Conservation (phyloP, 2,113 vertebrate genomes). For the Podocnemis expansa region DNA sequence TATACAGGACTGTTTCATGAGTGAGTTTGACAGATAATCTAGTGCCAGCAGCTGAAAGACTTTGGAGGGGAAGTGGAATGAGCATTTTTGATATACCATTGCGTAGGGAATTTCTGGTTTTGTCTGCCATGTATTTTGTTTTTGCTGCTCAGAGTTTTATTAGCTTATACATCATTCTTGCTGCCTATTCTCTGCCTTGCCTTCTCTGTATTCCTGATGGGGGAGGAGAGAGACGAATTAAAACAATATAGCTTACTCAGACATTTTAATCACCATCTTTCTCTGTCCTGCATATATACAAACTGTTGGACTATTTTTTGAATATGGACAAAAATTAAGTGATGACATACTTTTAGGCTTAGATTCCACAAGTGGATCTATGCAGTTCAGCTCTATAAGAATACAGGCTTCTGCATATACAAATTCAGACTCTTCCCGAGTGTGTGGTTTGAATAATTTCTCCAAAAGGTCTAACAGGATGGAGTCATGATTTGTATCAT, state of each 20-base stretch:
- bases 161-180: neutral
- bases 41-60: neutral
- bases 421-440: neutral
- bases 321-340: neutral
- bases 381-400: neutral
- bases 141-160: neutral
- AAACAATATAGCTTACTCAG: neutral
- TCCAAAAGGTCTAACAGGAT: neutral
- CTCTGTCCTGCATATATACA: rapidly evolving
- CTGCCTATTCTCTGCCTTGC: neutral
- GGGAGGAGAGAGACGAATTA: neutral
- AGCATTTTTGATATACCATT: neutral
- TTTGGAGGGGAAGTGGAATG: neutral
- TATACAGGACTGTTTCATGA: neutral
- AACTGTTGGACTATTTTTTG: neutral
- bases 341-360: neutral
- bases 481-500: neutral
- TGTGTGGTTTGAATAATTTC: neutral
- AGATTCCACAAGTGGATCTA: neutral
- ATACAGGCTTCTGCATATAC: neutral
- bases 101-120: neutral
- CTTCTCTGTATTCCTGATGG: neutral
- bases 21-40: neutral
- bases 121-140: neutral
- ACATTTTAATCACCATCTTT: neutral